phyloP scores from a whole-genome alignment of 2,113 vertebrate genomes.

The Scatophagus argus region DNA sequence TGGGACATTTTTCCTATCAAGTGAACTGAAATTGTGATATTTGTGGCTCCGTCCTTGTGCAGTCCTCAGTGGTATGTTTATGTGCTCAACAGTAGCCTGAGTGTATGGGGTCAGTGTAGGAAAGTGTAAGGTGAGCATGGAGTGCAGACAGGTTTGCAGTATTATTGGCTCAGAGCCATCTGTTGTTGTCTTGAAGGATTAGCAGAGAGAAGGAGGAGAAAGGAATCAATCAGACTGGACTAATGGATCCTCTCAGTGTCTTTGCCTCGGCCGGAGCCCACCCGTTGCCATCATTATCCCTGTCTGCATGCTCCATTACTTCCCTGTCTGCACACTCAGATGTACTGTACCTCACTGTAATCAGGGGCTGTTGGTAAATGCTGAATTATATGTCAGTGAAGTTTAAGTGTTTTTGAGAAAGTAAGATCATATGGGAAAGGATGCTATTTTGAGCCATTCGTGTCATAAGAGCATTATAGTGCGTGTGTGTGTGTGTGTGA shows the following conservation, averaged over 20 bases:
- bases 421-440: conserved; percentile 17
- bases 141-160: conserved; percentile 40
- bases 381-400: conserved; percentile 17
- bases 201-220: conserved; percentile 64
- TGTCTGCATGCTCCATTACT: conserved; percentile 52
- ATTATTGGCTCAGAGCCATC: conserved; percentile 70
- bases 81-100: not conserved
- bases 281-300: conserved; percentile 42
- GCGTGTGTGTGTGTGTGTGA: not conserved
- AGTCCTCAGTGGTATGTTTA: not conserved
- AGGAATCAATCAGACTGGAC: conserved; percentile 70
- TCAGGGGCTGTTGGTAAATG: not conserved
- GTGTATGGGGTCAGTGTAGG: conserved; percentile 26
- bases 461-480: conserved; percentile 56
- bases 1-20: not conserved
- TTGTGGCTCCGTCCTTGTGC: conserved; percentile 6
- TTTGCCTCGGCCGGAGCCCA: conserved; percentile 41
- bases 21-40: not conserved
- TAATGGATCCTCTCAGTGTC: conserved; percentile 67
- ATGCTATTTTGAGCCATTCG: conserved; percentile 44
- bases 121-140: conserved; percentile 33
- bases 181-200: conserved; percentile 76
- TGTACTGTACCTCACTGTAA: not conserved
- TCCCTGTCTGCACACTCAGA: conserved; percentile 4
- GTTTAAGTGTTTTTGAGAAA: conserved; percentile 29